Evolutionary conservation across 2,888 invertebrate species (phyloP).

Genomic region (Meteorus colon): DNA sequence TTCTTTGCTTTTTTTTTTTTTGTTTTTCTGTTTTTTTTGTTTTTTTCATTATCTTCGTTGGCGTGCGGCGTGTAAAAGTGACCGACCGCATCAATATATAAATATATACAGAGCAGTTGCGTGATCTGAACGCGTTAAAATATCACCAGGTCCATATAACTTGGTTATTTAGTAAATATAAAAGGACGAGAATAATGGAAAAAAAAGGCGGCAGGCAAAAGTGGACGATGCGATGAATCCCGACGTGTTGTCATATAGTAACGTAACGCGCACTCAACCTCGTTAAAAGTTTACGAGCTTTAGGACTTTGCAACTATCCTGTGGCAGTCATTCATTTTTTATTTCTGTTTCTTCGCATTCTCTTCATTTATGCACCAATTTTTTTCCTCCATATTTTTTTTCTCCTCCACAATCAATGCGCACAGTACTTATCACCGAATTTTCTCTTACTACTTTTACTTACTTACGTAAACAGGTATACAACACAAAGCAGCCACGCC

Average conservation of each 20-base stretch:
- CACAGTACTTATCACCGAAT: constrained; percentile 4
- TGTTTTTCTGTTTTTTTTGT: constrained; percentile 8
- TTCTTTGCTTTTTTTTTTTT: constrained; percentile 3
- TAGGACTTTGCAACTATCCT: constrained; percentile 43
- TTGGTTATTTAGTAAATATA: constrained; percentile 47
- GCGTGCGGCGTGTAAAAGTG: constrained; percentile 22
- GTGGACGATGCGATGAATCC: constrained; percentile 34
- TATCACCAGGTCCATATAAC: constrained; percentile 45
- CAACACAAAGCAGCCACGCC: background rate
- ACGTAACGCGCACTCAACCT: constrained; percentile 49
- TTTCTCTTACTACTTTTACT: constrained; percentile 23
- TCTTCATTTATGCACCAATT: background rate
- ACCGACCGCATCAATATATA: constrained; percentile 18
- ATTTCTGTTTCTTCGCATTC: constrained; percentile 20
- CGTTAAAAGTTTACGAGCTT: constrained; percentile 56
- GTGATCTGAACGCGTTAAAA: constrained; percentile 56
- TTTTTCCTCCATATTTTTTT: background rate
- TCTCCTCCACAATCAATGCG: constrained; percentile 6
- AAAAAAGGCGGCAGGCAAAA: constrained; percentile 24
- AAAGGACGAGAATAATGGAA: constrained; percentile 42
- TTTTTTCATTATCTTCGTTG: constrained; percentile 23
- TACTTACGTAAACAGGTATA: constrained; percentile 1
- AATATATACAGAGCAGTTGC: constrained; percentile 47
- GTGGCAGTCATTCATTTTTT: constrained; percentile 26
- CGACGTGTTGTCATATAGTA: constrained; percentile 25